These are phyloP conservation scores for Sebastes cheni DNA, from an alignment of 2,797 vertebrate species.

Conservation along the genomic window DNA sequence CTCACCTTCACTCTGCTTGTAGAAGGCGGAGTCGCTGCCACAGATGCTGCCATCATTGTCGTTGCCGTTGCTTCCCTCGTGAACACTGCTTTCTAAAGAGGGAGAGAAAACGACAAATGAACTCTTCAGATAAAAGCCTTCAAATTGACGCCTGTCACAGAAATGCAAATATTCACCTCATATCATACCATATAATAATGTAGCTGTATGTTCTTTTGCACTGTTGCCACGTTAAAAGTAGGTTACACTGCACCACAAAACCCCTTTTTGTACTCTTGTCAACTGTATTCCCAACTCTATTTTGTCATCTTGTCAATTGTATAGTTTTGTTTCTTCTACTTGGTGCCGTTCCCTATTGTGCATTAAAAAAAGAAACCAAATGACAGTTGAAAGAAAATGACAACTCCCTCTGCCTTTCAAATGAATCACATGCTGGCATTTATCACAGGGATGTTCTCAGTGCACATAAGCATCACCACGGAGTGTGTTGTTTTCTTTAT, in stretches of 20 bases:
- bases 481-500: not conserved
- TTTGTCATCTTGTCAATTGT: constrained; percentile 34
- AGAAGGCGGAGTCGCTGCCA: constrained; percentile 93
- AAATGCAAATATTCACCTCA: constrained; percentile 25
- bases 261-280: constrained; percentile 32
- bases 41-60: constrained; percentile 94
- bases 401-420: constrained; percentile 20
- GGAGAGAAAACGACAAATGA: constrained; percentile 23
- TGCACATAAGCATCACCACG: not conserved
- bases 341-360: constrained; percentile 4
- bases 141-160: constrained; percentile 31
- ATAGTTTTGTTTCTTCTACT: constrained; percentile 28
- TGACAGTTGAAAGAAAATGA: constrained; percentile 41
- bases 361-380: constrained; percentile 20
- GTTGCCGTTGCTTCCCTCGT: constrained; percentile 88
- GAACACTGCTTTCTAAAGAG: constrained; percentile 85
- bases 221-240: constrained; percentile 35
- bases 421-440: constrained; percentile 2
- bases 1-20: constrained; percentile 92
- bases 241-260: constrained; percentile 29
- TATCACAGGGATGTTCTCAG: constrained; percentile 9
- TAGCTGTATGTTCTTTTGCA: not conserved
- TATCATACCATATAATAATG: constrained; percentile 24
- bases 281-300: constrained; percentile 36
- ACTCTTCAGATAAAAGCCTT: constrained; percentile 18